Base-by-base conservation (phyloP, 2,113 vertebrate genomes). In the Carassius auratus region DNA sequence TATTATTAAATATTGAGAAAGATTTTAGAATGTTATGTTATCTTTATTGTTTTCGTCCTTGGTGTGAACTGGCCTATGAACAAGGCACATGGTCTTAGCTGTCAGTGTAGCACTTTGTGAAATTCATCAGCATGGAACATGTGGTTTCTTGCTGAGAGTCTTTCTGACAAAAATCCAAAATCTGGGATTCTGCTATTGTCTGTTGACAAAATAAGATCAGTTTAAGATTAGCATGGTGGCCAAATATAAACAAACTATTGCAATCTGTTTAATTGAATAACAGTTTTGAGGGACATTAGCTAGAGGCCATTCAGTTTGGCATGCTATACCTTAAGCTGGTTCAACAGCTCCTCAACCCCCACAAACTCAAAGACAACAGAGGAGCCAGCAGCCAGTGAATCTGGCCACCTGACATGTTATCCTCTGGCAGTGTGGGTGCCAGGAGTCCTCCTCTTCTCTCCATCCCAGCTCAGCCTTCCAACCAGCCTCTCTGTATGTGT, bases 261-360 rank as follows among this genome's bases (percentile, higher is more conserved):
- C 42, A 30, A 45, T 50, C 12, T 23, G 0, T 48, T 73, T 85
- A 68, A 76, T 76, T 76, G 48, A 69, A 74, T 80, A 73, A 50
- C 66, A 36, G 30, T 68, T 81, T 75, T 62, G 23, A 64, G 71
- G 82, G n/a, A 33, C 33, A 79, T 66, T 23, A 19, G 62, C 45
- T 57, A 6, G 48, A 59, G 48, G 74, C 19, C 5, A 26, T 76
- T 77, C 68, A 50, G 19, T 55, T 23, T 84, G 71, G 26, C 42
- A 21, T 74, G 55, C 8, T 26, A 1, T 26, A 71, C 8, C 2
- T 14, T 55, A 83, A 48, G 45, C 73, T 64, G 42, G 69, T 57
- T 85, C 78, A 89, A 62, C 45, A 83, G 66, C 45, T 83, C 55
- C 48, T 85, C 64, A 85, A 69, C 78, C 73, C 33, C 48, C 66